Evolutionary conservation across 1,140 invertebrate species (phyloP).

Genomic region (Bacillus rossius): DNA sequence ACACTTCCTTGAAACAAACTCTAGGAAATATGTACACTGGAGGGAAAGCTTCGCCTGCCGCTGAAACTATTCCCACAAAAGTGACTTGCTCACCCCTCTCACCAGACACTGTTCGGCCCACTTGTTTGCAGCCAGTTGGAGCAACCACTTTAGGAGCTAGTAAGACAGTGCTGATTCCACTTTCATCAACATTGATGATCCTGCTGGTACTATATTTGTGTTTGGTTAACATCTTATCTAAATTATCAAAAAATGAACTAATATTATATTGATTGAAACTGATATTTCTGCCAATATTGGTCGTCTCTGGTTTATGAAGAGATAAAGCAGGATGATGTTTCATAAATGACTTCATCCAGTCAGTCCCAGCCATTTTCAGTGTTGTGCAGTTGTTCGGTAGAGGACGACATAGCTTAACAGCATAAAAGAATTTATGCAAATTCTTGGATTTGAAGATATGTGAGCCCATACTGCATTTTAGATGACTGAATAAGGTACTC

Average conservation of each 20-base stretch:
- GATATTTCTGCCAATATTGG: neutral
- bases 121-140: slow-evolving; percentile 34
- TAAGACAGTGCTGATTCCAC: slow-evolving; percentile 42
- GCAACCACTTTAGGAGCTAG: slow-evolving; percentile 39
- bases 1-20: slow-evolving; percentile 28
- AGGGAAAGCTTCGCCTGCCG: slow-evolving; percentile 31
- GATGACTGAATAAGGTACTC: no score
- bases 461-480: no score
- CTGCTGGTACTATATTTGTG: slow-evolving; percentile 31
- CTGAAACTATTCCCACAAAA: slow-evolving; percentile 33
- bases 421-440: no score
- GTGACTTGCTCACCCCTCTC: slow-evolving; percentile 37
- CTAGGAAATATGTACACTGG: slow-evolving; percentile 36
- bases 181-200: slow-evolving; percentile 43
- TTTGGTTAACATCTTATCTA: no score
- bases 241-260: slow-evolving; percentile 1
- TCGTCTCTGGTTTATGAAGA: slow-evolving; percentile 4
- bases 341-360: no score
- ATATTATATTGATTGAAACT: slow-evolving; percentile 4
- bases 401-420: no score
- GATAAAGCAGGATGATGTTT: neutral
- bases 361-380: no score
- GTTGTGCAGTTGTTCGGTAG: no score
- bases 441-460: no score
- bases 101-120: slow-evolving; percentile 37